Evolutionary conservation across 2,113 vertebrate genomes (phyloP), one percentile per base, ranked within the genome.

Genomic region (Ahaetulla prasina): DNA sequence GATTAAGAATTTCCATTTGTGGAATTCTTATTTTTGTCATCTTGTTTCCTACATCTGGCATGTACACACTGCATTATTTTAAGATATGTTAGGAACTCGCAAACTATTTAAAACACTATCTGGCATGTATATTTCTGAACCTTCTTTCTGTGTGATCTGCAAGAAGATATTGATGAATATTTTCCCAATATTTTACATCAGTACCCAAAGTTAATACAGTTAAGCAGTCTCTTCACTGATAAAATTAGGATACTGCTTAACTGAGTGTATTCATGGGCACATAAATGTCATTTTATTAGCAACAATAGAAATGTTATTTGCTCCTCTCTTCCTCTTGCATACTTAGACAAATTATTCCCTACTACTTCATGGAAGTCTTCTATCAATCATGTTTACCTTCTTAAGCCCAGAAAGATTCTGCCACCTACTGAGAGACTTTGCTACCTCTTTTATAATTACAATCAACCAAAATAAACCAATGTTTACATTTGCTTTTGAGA

Each of bases 11-110:
- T 52, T 49, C 25, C 49, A 39, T 80, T 90, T 95, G 93, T 49
- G 93, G 94, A 93, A 14, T 47, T 25, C 49, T 43, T 50, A 30
- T 91, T 95, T 80, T 94, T 86, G 85, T 86, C 93, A 95, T 87
- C 85, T 35, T 63, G 87, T 90, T 30, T 92, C 60, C 92, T 0
- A 0, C 49, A 89, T 0, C 12, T 88, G 92, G 92, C 43, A 95
- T 53, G 57, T 11, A 30, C 43, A 57, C 4, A 84, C 14, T 49
- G 94, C 7, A 85, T 47, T 80, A n/a, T 92, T 92, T 91, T 91
- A 16, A 85, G 39, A 14, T 52, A 94, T 39, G 55, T 45, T 55
- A 88, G 3, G 50, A 18, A 90, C 53, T 87, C 90, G 85, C 88
- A 88, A 88, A 3, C 49, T 0, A 0, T 63, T 85, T 74, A 27